A percentile compares a stretch with the other conserved stretches of the same genome.
Conservation (phyloP, 1,140 invertebrate species). For the Diuraphis noxia region DNA sequence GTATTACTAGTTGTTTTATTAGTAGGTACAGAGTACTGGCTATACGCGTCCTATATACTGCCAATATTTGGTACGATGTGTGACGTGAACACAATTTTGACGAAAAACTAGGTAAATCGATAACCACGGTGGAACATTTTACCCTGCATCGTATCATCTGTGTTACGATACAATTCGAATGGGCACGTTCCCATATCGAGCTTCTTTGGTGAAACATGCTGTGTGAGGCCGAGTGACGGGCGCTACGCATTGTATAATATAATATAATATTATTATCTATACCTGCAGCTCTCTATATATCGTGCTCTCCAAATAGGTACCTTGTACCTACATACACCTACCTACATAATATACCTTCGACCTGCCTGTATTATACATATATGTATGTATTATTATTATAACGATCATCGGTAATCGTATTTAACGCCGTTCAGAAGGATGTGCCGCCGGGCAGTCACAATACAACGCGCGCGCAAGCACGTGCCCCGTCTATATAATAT, state of each 20-base stretch:
- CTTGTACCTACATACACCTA: not conserved
- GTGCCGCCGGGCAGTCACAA: not conserved
- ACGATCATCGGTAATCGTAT: slow-evolving; percentile 23
- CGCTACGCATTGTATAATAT: not conserved
- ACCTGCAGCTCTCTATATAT: not conserved
- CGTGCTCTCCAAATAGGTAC: not conserved
- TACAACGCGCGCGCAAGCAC: slow-evolving; percentile 43
- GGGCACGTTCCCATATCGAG: not conserved
- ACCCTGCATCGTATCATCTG: not conserved
- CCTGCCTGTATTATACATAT: not conserved
- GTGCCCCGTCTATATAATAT: not conserved
- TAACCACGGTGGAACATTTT: not conserved
- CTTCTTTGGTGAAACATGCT: not conserved
- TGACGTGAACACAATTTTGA: not conserved
- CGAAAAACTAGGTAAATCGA: not conserved
- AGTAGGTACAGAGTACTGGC: no score
- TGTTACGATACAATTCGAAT: not conserved
- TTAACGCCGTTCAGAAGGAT: slow-evolving; percentile 15
- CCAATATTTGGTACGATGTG: not conserved
- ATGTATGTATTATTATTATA: not conserved
- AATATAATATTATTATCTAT: not conserved
- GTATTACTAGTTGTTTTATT: not conserved
- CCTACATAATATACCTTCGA: not conserved
- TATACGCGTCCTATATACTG: no score
- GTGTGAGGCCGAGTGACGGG: not conserved